Evolutionary conservation across 1,140 invertebrate genomes (phyloP), one percentile per base, ranked within the genome.

Genomic region (Uloborus diversus): DNA sequence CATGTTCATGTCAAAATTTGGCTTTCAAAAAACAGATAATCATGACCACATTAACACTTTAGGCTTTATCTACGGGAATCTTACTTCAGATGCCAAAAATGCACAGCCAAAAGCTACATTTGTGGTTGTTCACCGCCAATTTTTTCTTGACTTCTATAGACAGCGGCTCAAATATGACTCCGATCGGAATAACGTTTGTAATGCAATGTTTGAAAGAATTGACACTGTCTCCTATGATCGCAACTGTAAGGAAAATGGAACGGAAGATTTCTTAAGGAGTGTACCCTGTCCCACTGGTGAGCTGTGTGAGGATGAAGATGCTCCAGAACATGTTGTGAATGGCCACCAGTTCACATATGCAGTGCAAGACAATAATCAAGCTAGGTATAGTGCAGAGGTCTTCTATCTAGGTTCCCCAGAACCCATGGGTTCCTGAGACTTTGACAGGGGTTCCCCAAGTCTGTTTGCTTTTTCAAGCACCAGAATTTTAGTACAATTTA

Each of bases 51-150:
- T 91, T 81, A 91, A 93, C 81, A 95, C 94, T 76, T 92, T 93
- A 87, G 96, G 97, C 32, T 98, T 95, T 86, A 96, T 98, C 83
- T 98, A 96, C 86, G 96, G 96, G 20, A 98, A 98, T 87, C 91
- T 98, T 30, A 96, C 94, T 27, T 91, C 93, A 0, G 42, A 78
- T 57, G 23, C 53, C 70, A n/a, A n/a, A n/a, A 30, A 57, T 82
- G 14, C 17, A 61, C 57, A 76, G 78, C 76, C 83, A 81, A 90
- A 91, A n/a, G 89, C 94, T 14, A 96, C 94, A 17, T 90, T 97
- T 65, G 94, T 95, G 32, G 93, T 97, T 14, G 88, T 97, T 65
- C 94, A 96, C 85, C 91, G 94, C 84, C 89, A 91, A 75, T 93
- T 94, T 87, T 97, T 97, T 80, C 92, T 95, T 80, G 51, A 82